These are phyloP conservation scores for Oxytorus armatus DNA, from an alignment of 2,888 invertebrate genomes.

Conservation along the genomic window DNA sequence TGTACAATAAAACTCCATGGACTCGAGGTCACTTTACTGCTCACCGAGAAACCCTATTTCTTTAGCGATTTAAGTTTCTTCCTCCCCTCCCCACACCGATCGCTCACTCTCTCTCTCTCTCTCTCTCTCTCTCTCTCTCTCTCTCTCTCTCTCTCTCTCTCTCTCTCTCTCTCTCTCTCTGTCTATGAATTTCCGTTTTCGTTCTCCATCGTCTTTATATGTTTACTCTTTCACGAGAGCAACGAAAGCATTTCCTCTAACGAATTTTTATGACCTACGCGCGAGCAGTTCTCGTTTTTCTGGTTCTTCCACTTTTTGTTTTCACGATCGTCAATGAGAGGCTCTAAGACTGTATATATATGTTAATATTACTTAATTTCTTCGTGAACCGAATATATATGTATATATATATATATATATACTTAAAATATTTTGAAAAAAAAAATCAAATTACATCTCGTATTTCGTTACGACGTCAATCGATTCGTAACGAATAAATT, in stretches of 20 bases:
- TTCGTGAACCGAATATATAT: conserved; percentile 18
- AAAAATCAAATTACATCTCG: background rate
- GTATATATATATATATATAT: background rate
- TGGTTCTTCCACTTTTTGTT: conserved; percentile 63
- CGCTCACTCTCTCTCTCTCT: conserved; percentile 16
- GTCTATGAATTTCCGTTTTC: conserved; percentile 5
- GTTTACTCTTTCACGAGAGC: conserved; percentile 21
- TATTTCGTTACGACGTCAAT: conserved; percentile 33
- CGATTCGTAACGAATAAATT: conserved; percentile 27
- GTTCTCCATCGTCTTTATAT: background rate
- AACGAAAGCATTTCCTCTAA: conserved; percentile 65
- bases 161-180: conserved; percentile 12
- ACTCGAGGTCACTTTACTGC: conserved; percentile 53
- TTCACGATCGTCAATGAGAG: conserved; percentile 50
- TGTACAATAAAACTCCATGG: conserved; percentile 50
- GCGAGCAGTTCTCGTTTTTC: conserved; percentile 60
- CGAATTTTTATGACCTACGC: conserved; percentile 56
- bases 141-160: conserved; percentile 16
- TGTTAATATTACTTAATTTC: conserved; percentile 37
- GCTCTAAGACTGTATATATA: conserved; percentile 14
- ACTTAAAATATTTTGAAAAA: no score
- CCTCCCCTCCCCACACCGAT: no score
- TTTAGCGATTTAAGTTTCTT: conserved; percentile 18
- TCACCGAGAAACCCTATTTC: conserved; percentile 43
- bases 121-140: conserved; percentile 14